A percentile compares a stretch with the other conserved stretches of the same genome.
Evolutionary conservation across 2,888 invertebrate genomes (phyloP).

Genomic region (Andrena camellia): DNA sequence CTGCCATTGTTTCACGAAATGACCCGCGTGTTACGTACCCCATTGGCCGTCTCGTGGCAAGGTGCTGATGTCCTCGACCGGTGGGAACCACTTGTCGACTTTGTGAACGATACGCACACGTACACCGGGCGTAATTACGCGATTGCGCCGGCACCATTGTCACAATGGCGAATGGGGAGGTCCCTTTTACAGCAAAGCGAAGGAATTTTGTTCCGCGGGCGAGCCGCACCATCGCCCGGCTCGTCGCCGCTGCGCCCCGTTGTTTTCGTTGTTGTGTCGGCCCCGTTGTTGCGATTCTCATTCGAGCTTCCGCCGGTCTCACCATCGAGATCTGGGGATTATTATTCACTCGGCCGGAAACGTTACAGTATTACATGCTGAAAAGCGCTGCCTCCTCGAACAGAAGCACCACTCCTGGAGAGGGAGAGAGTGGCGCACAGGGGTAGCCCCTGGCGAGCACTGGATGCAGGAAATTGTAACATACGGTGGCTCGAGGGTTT

Average conservation of each 20-base stretch:
- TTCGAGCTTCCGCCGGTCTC: conserved; percentile 45
- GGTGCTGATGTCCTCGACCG: conserved; percentile 70
- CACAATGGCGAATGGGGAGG: conserved; percentile 42
- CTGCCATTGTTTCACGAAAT: conserved; percentile 62
- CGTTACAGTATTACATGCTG: conserved; percentile 82
- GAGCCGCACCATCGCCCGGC: conserved; percentile 19
- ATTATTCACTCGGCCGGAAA: conserved; percentile 84
- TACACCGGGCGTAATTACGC: conserved; percentile 31
- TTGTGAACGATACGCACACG: conserved; percentile 48
- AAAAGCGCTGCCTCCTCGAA: conserved; percentile 73
- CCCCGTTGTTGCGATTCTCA: conserved; percentile 41
- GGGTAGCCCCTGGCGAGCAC: conserved; percentile 55
- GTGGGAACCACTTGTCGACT: conserved; percentile 84
- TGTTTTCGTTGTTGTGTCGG: conserved; percentile 55
- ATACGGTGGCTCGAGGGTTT: conserved; percentile 82
- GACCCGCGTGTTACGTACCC: conserved; percentile 60
- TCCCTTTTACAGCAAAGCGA: conserved; percentile 76
- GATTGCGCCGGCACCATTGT: conserved; percentile 28
- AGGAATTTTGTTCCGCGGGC: conserved; percentile 75
- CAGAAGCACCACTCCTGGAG: conserved; percentile 53
- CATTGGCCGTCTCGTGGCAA: conserved; percentile 59
- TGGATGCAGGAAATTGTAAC: conserved; percentile 75
- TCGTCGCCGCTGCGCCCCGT: conserved; percentile 63
- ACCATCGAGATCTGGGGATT: conserved; percentile 68
- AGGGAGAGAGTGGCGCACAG: conserved; percentile 22